Conservation (phyloP, 2,888 invertebrate genomes). For the Alloplasta piceator region DNA sequence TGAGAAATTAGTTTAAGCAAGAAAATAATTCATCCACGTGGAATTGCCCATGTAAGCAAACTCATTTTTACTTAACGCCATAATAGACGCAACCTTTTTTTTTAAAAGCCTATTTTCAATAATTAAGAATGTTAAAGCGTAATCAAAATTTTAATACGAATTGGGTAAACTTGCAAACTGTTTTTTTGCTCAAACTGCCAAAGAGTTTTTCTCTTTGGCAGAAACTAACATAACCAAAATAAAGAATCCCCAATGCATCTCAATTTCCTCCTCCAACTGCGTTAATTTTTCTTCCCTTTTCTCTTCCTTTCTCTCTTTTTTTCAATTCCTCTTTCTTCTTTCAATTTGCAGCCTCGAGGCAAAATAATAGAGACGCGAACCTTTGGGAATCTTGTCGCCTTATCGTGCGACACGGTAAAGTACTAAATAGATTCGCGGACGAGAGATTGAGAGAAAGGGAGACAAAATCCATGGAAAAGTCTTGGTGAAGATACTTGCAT, state of each 20-base stretch:
- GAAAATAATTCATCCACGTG: too few species aligned
- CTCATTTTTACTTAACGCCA: too few species aligned
- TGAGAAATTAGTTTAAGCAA: too few species aligned
- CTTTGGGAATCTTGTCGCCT: constrained; percentile 64
- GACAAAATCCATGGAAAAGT: constrained; percentile 41
- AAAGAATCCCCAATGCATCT: constrained; percentile 1
- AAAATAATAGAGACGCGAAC: constrained; percentile 64
- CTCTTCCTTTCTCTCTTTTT: constrained; percentile 8
- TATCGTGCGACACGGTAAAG: constrained; percentile 70
- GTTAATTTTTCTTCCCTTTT: not conserved
- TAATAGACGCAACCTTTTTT: too few species aligned
- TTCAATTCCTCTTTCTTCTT: constrained; percentile 38
- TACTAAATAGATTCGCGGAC: constrained; percentile 61
- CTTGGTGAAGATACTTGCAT: too few species aligned
- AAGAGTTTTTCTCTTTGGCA: too few species aligned
- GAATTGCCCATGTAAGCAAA: too few species aligned
- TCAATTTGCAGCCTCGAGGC: constrained; percentile 40
- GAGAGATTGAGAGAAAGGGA: constrained; percentile 23
- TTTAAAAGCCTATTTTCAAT: too few species aligned
- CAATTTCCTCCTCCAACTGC: not conserved
- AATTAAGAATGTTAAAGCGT: too few species aligned
- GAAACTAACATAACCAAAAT: not conserved
- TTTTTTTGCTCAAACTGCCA: too few species aligned
- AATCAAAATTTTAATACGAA: too few species aligned
- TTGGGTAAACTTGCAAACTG: too few species aligned